These are phyloP conservation scores for Drepana arcuata DNA, from an alignment of 1,140 invertebrate species.

Conservation along the genomic window DNA sequence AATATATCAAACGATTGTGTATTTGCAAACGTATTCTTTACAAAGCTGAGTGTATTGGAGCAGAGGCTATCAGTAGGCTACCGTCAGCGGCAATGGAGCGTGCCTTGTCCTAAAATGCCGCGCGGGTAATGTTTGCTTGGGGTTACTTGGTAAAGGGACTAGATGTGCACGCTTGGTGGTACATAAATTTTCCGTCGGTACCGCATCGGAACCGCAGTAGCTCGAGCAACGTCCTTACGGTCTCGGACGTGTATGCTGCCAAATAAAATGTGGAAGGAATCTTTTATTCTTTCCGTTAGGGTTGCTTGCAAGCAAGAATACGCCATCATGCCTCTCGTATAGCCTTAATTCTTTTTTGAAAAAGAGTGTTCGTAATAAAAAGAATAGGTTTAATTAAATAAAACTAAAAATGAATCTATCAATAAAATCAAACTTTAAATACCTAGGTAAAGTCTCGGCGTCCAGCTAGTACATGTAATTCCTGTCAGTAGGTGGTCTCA, in stretches of 20 bases:
- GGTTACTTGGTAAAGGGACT: slow-evolving; percentile 28
- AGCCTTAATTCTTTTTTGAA: too few species aligned
- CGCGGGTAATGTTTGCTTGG: slow-evolving; percentile 23
- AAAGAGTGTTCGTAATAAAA: too few species aligned
- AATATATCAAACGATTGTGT: slow-evolving; percentile 27
- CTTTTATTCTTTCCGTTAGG: too few species aligned
- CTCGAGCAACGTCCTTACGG: slow-evolving; percentile 39
- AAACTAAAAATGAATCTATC: too few species aligned
- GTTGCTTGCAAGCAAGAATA: too few species aligned
- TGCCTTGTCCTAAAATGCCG: slow-evolving; percentile 24
- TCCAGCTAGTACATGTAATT: too few species aligned
- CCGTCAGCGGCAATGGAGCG: slow-evolving; percentile 40
- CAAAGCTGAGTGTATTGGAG: slow-evolving; percentile 21
- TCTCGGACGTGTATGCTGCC: slow-evolving; percentile 46
- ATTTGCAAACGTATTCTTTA: slow-evolving; percentile 43
- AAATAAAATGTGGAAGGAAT: slow-evolving; percentile 39
- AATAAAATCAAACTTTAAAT: too few species aligned
- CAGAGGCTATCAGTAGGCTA: neutral
- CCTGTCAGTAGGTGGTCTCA: too few species aligned
- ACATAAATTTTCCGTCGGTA: slow-evolving; percentile 61
- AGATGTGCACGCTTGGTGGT: slow-evolving; percentile 54
- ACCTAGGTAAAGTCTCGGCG: too few species aligned
- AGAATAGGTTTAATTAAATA: too few species aligned
- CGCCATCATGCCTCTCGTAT: too few species aligned
- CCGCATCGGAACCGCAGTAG: slow-evolving; percentile 60